Base-by-base conservation (phyloP, 2,113 vertebrate genomes). In the Chaetodon auriga region DNA sequence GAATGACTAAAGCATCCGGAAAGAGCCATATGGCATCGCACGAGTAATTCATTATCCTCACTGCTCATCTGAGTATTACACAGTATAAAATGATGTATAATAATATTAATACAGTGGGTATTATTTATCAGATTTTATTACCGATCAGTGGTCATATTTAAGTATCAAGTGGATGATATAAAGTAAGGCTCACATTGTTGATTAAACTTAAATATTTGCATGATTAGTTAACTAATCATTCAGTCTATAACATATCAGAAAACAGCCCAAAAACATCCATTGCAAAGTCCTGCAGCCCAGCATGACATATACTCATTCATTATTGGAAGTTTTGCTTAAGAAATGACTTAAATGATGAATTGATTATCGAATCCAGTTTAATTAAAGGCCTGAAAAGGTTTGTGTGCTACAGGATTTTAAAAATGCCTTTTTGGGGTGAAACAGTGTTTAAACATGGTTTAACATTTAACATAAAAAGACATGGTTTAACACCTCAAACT, bases 1-100 rank as follows among this genome's bases (percentile, higher is more conserved):
- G 54, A 74, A 73, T 49, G 66, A 68, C 25, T 73, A 51, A 49
- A 63, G 7, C 10, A 38, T 36, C 11, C 19, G 45, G 35, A 82
- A 58, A 57, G 45, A 51, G 21, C 19, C 36, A 15, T 45, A 14
- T 54, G 64, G 65, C 2, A 0, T 45, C 13, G 21, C 38, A 43
- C 0, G 2, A 60, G n/a, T 53, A 1, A 58, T 60, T 53, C 23
- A 46, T 62, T 35, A 57, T 72, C 13, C 68, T 41, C 41, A 30
- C 30, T 41, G 25, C 25, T 49, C 10, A 35, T 55, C 30, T 48
- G 38, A 74, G 48, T n/a, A 48, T 18, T 49, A 49, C 0, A 49
- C 1, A 49, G 16, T 18, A 16, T 18, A 49, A 18, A 49, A 49
- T 6, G 15, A 48, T 48, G 3, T 1, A 45, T 45, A 48, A 45